phyloP scores from a whole-genome alignment of 2,888 invertebrate genomes.

The Drosophila atripex region DNA sequence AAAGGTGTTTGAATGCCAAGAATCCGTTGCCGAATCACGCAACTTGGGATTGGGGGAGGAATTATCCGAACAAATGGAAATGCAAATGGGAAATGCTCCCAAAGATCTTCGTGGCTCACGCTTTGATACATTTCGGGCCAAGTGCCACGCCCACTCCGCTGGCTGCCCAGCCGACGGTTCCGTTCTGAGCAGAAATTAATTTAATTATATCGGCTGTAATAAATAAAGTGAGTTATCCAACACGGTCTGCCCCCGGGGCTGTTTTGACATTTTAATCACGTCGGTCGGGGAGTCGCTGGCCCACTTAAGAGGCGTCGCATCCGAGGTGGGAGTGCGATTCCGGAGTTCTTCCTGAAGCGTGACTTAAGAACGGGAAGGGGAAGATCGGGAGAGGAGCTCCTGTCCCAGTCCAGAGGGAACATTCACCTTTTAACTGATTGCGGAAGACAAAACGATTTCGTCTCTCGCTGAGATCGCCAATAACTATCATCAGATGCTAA shows the following conservation, averaged over 20 bases:
- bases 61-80: slow-evolving; percentile 39
- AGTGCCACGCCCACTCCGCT: slow-evolving; percentile 50
- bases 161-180: not conserved
- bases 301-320: slow-evolving; percentile 58
- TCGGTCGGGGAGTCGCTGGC: slow-evolving; percentile 57
- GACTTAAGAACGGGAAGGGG: slow-evolving; percentile 41
- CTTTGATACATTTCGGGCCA: slow-evolving; percentile 59
- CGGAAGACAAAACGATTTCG: slow-evolving; percentile 5
- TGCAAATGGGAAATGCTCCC: slow-evolving; percentile 52
- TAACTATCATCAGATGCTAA: slow-evolving; percentile 8
- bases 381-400: not conserved
- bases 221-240: slow-evolving; percentile 67
- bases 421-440: slow-evolving; percentile 5
- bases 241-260: slow-evolving; percentile 36
- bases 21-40: slow-evolving; percentile 71
- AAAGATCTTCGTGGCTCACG: slow-evolving; percentile 68
- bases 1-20: slow-evolving; percentile 74
- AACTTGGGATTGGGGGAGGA: slow-evolving; percentile 47
- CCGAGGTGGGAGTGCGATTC: slow-evolving; percentile 11
- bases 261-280: slow-evolving; percentile 73
- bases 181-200: slow-evolving; percentile 58
- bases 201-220: slow-evolving; percentile 70
- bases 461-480: slow-evolving; percentile 2
- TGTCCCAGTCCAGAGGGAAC: not conserved
- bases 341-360: slow-evolving; percentile 45